Evolutionary conservation across 2,888 invertebrate species (phyloP), one percentile per base, ranked within the genome.

Genomic region (Drosophila kuntzei): DNA sequence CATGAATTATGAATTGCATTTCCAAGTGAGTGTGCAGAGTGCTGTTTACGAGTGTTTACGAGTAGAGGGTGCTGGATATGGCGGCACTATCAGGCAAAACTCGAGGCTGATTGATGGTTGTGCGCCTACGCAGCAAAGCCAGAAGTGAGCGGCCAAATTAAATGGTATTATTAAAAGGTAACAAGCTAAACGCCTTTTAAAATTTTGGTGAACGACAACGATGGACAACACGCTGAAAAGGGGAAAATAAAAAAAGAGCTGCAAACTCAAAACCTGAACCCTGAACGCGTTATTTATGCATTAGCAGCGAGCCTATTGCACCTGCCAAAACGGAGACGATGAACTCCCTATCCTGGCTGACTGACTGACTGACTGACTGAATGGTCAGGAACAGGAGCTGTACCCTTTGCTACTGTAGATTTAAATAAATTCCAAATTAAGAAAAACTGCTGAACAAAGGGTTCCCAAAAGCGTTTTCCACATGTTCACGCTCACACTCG

Each of bases 361-460:
- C 44, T 22, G 57, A 58, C 50, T 69, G 63, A 70, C 44, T 65
- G 69, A 64, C 22, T 61, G 75, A 27, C 51, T 53, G 61, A 54
- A 22, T 39, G 49, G 39, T 18, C 32, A 18, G 61, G 36, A 11
- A 32, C 41, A 50, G 70, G 41, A 49, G 32, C 60, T 36, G 70
- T 78, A 65, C 71, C 84, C 71, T 74, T 70, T 44, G 55, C 61
- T 67, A 61, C 53, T 71, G 76, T 86, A 51, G 86, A 87, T 87
- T 87, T 87, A 87, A 87, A 87, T 87, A 87, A 89, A 87, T 87
- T 87, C 88, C 89, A 87, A 87, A 87, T 89, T 87, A 89, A 88
- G 82, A 87, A 87, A 87, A 89, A 71, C 76, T 53, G 44, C 49
- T 57, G 27, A 39, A 46, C 50, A 68, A 83, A 79, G 79, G 87